Conservation (phyloP, 2,113 vertebrate species). For the Calidris pygmaea region DNA sequence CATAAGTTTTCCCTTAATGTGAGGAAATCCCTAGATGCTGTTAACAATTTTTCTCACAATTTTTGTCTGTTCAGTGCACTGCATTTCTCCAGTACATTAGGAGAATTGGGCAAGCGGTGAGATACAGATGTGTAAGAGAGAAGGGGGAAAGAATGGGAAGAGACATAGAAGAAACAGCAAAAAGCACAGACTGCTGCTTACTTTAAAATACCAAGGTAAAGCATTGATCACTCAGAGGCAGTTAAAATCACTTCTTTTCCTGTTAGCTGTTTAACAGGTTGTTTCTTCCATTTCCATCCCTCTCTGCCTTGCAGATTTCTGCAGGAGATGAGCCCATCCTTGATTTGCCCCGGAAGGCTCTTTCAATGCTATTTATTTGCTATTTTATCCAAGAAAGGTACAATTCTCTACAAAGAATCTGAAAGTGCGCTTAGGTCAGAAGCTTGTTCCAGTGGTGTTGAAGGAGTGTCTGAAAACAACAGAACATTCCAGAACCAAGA, state of each 20-base stretch:
- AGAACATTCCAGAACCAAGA: not conserved
- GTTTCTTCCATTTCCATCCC: not conserved
- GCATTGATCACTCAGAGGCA: not conserved
- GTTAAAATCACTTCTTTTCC: not conserved
- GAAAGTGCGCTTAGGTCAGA: not conserved
- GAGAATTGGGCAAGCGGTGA: not conserved
- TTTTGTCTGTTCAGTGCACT: not conserved
- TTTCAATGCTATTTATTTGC: not conserved
- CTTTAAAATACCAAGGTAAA: not conserved
- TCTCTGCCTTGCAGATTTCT: not conserved
- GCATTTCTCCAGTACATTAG: not conserved
- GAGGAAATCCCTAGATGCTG: not conserved
- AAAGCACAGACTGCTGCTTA: not conserved
- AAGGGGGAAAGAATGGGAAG: not conserved
- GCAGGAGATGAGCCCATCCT: not conserved
- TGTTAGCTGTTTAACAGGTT: not conserved
- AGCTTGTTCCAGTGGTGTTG: not conserved
- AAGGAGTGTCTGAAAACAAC: not conserved
- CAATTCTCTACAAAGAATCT: not conserved
- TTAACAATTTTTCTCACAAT: not conserved
- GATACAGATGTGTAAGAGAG: not conserved
- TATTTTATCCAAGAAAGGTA: not conserved
- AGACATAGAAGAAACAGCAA: not conserved
- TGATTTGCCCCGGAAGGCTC: not conserved
- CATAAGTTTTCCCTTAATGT: not conserved